Percentiles rank a stretch among this genome's conserved stretches.
Evolutionary conservation across 2,113 vertebrate genomes (phyloP).

Genomic region (Pelvicachromis taeniatus): DNA sequence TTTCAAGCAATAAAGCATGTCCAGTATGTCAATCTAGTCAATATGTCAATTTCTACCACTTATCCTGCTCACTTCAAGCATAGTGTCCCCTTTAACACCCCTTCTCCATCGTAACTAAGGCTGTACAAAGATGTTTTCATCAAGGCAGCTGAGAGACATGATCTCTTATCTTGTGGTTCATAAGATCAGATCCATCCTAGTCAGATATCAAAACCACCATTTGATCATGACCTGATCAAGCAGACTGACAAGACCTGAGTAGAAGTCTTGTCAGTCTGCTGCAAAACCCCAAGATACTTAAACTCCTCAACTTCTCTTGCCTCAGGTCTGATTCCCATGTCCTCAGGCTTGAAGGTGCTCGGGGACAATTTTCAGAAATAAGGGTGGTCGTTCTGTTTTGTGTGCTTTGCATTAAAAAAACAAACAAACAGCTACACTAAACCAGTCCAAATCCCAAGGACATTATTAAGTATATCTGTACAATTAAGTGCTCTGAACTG

Average conservation of each 20-base stretch:
- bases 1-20: neutral
- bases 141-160: neutral
- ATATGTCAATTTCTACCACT: neutral
- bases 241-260: no score
- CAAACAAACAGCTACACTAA: neutral
- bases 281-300: neutral
- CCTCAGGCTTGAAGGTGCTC: neutral
- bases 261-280: neutral
- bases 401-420: neutral
- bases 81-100: neutral
- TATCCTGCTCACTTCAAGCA: neutral
- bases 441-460: neutral
- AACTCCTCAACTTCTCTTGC: neutral
- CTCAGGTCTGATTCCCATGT: neutral
- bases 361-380: neutral
- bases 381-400: neutral
- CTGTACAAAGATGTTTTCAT: neutral
- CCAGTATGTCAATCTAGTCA: neutral
- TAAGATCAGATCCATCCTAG: neutral
- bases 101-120: neutral
- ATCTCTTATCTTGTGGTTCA: neutral
- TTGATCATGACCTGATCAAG: no score
- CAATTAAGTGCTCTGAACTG: neutral
- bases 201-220: neutral
- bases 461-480: neutral